A percentile compares a stretch with the other conserved stretches of the same genome.
Conservation (phyloP, 2,888 invertebrate genomes). For the Ormia ochracea region DNA sequence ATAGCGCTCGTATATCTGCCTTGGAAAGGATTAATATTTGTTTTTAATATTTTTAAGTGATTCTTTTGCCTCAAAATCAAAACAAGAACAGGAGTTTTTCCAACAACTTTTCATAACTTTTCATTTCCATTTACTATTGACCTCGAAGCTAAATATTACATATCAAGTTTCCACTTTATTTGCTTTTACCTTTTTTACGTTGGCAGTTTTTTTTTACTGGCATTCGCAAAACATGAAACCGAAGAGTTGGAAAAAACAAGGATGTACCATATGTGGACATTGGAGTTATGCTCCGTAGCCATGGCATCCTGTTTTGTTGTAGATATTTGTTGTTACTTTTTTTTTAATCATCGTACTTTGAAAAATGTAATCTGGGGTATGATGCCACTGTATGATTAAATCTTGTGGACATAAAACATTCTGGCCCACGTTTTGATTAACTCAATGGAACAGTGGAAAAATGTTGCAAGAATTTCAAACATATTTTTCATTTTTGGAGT, state of each 20-base stretch:
- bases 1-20: not conserved
- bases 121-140: conserved; percentile 59
- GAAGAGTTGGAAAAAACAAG: not conserved
- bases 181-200: conserved; percentile 18
- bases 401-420: conserved; percentile 42
- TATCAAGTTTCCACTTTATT: conserved; percentile 59
- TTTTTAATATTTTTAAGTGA: conserved; percentile 61
- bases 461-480: not conserved
- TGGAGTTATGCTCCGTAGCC: conserved; percentile 10
- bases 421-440: conserved; percentile 7
- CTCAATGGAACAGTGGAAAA: conserved; percentile 15
- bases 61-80: conserved; percentile 35
- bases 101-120: conserved; percentile 40
- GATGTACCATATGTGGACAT: conserved; percentile 30
- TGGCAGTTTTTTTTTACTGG: not conserved
- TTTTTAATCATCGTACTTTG: conserved; percentile 5
- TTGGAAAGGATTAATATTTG: conserved; percentile 66
- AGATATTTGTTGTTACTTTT: conserved; percentile 10
- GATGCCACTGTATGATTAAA: conserved; percentile 27
- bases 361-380: not conserved
- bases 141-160: conserved; percentile 59
- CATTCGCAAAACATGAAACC: not conserved
- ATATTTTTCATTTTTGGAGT: not conserved
- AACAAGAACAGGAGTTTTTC: conserved; percentile 6
- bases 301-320: conserved; percentile 35